Conservation (phyloP, 2,888 invertebrate genomes). For the Empis stercorea region DNA sequence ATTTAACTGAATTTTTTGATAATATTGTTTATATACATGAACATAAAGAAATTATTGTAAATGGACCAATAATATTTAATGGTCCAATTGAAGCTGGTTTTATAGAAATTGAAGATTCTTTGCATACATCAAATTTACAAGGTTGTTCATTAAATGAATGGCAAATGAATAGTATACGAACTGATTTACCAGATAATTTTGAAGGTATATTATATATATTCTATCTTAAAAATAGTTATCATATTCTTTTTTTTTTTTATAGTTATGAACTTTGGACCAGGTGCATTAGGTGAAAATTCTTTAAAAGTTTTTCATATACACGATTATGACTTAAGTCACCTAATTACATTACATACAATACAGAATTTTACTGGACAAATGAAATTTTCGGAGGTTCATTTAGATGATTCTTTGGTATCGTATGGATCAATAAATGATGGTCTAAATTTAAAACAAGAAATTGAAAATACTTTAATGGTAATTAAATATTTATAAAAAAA, state of each 20-base stretch:
- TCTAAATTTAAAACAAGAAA: conserved; percentile 34
- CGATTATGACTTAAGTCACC: conserved; percentile 30
- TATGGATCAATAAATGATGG: conserved; percentile 37
- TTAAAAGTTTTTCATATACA: conserved; percentile 37
- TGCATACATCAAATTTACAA: conserved; percentile 28
- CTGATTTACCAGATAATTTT: too few species aligned
- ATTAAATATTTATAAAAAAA: too few species aligned
- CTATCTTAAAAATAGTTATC: background rate
- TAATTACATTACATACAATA: conserved; percentile 38
- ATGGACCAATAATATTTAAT: conserved; percentile 31
- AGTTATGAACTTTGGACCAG: conserved; percentile 27
- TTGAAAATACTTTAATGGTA: conserved; percentile 42
- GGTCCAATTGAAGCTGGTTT: conserved; percentile 23
- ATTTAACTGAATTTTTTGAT: conserved; percentile 28
- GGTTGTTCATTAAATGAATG: conserved; percentile 34
- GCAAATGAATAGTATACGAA: conserved; percentile 30
- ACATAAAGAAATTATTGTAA: conserved; percentile 18
- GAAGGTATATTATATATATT: background rate
- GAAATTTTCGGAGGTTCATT: conserved; percentile 28
- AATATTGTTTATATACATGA: conserved; percentile 34
- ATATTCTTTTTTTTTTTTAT: background rate
- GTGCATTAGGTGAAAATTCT: conserved; percentile 33
- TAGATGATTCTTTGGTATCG: conserved; percentile 20
- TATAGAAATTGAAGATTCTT: conserved; percentile 19
- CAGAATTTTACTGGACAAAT: conserved; percentile 35